Percentiles rank a stretch among this genome's conserved stretches.
Conservation (phyloP, 2,888 invertebrate genomes). For the Patella caerulea region DNA sequence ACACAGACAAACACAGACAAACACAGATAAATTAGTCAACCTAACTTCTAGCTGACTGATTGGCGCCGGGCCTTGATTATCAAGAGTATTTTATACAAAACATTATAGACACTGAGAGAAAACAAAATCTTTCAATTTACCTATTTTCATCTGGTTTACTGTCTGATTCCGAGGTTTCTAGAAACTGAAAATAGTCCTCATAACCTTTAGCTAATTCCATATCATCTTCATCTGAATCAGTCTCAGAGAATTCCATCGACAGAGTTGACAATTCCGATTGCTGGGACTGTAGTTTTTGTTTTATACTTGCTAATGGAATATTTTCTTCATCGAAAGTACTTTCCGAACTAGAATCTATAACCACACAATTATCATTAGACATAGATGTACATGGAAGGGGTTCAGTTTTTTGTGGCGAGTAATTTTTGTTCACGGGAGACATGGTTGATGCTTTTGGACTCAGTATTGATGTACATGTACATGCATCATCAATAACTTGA, state of each 20-base stretch:
- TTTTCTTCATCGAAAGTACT: neutral
- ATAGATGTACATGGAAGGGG: too few relatives aligned
- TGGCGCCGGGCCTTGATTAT: too few relatives aligned
- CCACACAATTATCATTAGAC: neutral
- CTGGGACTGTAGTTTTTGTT: neutral
- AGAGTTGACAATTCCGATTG: neutral
- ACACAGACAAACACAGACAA: too few relatives aligned
- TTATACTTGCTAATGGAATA: neutral
- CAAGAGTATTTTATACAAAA: too few relatives aligned
- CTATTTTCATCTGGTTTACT: too few relatives aligned
- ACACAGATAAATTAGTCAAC: too few relatives aligned
- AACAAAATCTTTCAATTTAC: too few relatives aligned
- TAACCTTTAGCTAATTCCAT: neutral
- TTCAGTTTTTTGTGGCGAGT: neutral
- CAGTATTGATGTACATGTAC: neutral
- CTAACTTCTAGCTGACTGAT: too few relatives aligned
- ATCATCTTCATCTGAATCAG: neutral
- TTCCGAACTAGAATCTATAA: neutral
- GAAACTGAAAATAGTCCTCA: neutral
- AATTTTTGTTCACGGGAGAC: neutral
- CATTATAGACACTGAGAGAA: too few relatives aligned
- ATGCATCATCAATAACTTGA: neutral
- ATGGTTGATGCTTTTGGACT: neutral
- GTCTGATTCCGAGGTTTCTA: neutral
- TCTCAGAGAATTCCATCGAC: neutral